A percentile compares a stretch with the other conserved stretches of the same genome.
Evolutionary conservation across 2,888 invertebrate species (phyloP).

Genomic region (Caenorhabditis macrosperma): DNA sequence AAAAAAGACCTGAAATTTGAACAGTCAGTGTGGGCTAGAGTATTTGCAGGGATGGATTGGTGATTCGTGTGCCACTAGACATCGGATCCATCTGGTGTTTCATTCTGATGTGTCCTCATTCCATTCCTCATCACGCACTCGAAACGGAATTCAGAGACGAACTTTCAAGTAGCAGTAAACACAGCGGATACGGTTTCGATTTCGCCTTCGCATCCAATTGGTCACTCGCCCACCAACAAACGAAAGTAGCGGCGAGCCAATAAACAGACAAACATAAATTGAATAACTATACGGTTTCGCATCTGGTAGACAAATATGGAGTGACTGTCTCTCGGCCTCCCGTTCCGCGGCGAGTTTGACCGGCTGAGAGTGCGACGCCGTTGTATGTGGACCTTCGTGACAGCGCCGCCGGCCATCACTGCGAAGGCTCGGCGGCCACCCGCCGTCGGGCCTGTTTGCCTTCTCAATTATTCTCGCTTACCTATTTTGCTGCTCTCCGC

Average conservation of each 20-base stretch:
- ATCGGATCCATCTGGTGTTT: background rate
- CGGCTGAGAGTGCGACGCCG: constrained; percentile 35
- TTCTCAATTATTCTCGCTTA: constrained; percentile 59
- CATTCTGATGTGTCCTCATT: background rate
- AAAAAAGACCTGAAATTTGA: too few species aligned
- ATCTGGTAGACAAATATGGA: constrained; percentile 58
- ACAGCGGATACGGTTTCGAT: constrained; percentile 50
- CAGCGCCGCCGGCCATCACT: constrained; percentile 57
- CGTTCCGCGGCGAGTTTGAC: constrained; percentile 14
- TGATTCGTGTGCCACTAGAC: background rate
- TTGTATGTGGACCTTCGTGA: constrained; percentile 54
- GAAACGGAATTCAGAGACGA: constrained; percentile 28
- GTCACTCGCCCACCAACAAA: constrained; percentile 59
- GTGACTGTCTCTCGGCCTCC: constrained; percentile 8
- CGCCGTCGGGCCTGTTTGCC: constrained; percentile 37
- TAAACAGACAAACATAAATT: constrained; percentile 59
- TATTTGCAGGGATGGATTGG: too few species aligned
- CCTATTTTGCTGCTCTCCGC: constrained; percentile 52
- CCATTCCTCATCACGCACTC: constrained; percentile 17
- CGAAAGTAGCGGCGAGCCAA: constrained; percentile 58
- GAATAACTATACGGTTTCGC: constrained; percentile 63
- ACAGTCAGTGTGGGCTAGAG: too few species aligned
- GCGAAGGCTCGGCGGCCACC: constrained; percentile 45
- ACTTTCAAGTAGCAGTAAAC: constrained; percentile 58
- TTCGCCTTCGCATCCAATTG: constrained; percentile 47